Conservation (phyloP, 2,888 invertebrate genomes). For the Brachynemurus nebulosus region DNA sequence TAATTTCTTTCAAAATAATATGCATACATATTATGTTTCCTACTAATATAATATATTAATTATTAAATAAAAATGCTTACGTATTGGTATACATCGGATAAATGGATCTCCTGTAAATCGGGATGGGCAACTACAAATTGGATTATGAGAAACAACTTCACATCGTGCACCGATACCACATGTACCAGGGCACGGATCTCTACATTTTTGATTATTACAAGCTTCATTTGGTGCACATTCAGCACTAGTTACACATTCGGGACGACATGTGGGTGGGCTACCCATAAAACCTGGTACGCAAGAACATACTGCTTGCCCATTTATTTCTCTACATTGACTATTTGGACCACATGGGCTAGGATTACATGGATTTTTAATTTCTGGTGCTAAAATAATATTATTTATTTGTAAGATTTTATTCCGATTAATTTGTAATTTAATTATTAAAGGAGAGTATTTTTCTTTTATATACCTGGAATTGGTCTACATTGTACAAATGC, state of each 20-base stretch:
- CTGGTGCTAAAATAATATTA: conserved; percentile 24
- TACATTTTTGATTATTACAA: conserved; percentile 63
- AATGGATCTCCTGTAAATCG: conserved; percentile 62
- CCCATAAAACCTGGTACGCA: conserved; percentile 55
- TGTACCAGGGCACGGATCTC: conserved; percentile 59
- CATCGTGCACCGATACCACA: conserved; percentile 61
- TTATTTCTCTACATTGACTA: conserved; percentile 51
- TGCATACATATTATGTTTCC: too few relatives aligned
- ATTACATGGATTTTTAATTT: conserved; percentile 33
- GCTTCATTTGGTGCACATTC: conserved; percentile 58
- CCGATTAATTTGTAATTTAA: not conserved
- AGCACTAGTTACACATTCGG: conserved; percentile 57
- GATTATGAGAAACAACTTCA: conserved; percentile 58
- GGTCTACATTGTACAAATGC: conserved; percentile 53
- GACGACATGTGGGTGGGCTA: conserved; percentile 56
- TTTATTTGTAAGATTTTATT: not conserved
- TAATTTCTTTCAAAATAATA: too few relatives aligned
- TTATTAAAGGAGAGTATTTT: conserved; percentile 21
- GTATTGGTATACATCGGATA: conserved; percentile 40
- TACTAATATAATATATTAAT: conserved; percentile 24
- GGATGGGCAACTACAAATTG: conserved; percentile 52
- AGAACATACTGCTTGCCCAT: conserved; percentile 55
- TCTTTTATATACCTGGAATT: conserved; percentile 23
- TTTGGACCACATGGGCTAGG: conserved; percentile 59
- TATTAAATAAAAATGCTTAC: conserved; percentile 27